Percentiles rank a stretch among this genome's conserved stretches.
Conservation (phyloP, 2,113 vertebrate genomes). For the Synchiropus splendidus region DNA sequence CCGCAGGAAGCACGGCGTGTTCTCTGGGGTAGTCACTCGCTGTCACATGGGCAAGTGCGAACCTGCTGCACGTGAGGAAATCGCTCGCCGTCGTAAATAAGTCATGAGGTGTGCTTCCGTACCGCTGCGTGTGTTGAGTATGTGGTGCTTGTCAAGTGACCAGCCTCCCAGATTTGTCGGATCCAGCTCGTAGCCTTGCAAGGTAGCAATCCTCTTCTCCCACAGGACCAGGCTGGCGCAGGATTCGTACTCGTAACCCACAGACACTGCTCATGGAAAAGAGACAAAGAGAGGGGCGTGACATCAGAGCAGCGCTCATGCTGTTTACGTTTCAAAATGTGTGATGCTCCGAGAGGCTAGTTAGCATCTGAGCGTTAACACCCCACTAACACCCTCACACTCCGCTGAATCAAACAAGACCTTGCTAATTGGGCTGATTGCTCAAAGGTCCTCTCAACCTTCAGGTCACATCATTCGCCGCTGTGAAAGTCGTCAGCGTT, state of each 20-base stretch:
- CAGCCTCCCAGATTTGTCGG: slow-evolving; percentile 91
- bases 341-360: slow-evolving; percentile 51
- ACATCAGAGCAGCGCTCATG: slow-evolving; percentile 6
- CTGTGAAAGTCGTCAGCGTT: no score
- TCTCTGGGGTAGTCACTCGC: slow-evolving; percentile 16
- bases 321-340: slow-evolving; percentile 13
- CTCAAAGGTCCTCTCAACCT: slow-evolving; percentile 23
- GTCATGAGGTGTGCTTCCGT: slow-evolving; percentile 21
- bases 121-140: slow-evolving; percentile 91
- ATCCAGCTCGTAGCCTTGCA: slow-evolving; percentile 94
- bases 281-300: not conserved
- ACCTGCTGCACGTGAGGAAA: not conserved
- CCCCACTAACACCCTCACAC: slow-evolving; percentile 40
- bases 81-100: not conserved
- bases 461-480: slow-evolving; percentile 1
- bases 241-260: slow-evolving; percentile 97
- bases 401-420: slow-evolving; percentile 49
- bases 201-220: slow-evolving; percentile 89
- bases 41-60: slow-evolving; percentile 13
- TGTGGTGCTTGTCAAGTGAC: slow-evolving; percentile 95
- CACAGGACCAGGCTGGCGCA: slow-evolving; percentile 91
- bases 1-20: slow-evolving; percentile 10
- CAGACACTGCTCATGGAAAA: slow-evolving; percentile 72
- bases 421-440: slow-evolving; percentile 53
- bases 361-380: slow-evolving; percentile 55